Conservation (phyloP, 2,888 invertebrate species). For the Xanthorhoe designata region DNA sequence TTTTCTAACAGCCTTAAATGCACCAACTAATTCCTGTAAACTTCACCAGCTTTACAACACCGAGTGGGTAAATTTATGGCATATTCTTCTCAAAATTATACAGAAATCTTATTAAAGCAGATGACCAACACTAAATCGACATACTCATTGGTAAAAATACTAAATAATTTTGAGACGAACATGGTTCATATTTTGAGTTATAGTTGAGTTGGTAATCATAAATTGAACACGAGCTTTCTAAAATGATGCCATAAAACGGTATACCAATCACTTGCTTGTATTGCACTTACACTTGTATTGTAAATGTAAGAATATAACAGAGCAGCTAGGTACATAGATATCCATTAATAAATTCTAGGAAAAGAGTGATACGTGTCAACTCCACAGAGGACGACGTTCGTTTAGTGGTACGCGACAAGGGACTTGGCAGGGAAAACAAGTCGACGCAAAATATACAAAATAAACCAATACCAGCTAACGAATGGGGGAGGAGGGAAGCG, state of each 20-base stretch:
- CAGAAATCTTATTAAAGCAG: neutral
- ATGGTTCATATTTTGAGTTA: neutral
- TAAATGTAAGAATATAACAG: constrained; percentile 43
- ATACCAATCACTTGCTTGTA: constrained; percentile 20
- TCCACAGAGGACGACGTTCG: constrained; percentile 91
- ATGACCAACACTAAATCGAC: neutral
- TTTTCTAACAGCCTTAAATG: constrained; percentile 74
- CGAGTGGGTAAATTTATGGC: constrained; percentile 54
- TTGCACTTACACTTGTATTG: constrained; percentile 31
- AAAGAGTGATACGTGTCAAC: constrained; percentile 90
- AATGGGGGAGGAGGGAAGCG: constrained; percentile 93
- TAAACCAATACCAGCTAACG: constrained; percentile 91
- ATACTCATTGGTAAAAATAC: neutral
- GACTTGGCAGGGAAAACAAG: constrained; percentile 90
- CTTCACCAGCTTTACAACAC: constrained; percentile 62
- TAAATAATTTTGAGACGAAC: constrained; percentile 6
- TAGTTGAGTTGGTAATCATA: neutral
- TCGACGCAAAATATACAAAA: constrained; percentile 90
- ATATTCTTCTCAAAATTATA: constrained; percentile 6
- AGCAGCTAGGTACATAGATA: constrained; percentile 81
- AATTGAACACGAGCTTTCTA: constrained; percentile 3
- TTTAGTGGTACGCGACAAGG: constrained; percentile 90
- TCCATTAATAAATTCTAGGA: constrained; percentile 88
- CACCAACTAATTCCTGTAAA: constrained; percentile 73
- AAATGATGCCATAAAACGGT: neutral